These are phyloP conservation scores for Micrasema minimum DNA, from an alignment of 1,140 invertebrate species.

Conservation along the genomic window DNA sequence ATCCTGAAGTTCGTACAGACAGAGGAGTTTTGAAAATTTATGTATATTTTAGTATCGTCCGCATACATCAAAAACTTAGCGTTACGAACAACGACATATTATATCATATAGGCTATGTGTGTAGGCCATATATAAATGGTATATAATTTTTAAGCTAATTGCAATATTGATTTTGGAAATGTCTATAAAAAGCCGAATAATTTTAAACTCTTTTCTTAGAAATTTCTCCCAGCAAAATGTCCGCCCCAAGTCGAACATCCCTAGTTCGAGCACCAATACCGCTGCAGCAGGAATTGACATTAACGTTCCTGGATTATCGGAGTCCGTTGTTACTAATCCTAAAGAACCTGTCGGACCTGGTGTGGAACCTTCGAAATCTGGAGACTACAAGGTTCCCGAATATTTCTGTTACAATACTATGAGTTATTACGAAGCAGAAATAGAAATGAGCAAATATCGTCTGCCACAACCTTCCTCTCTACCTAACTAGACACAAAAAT, in stretches of 20 bases:
- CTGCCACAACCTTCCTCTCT: conserved; percentile 75
- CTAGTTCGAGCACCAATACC: neutral
- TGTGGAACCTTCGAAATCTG: conserved; percentile 73
- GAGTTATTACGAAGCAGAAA: conserved; percentile 85
- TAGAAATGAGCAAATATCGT: conserved; percentile 83
- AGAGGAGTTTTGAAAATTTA: too few species aligned
- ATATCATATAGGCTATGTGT: too few species aligned
- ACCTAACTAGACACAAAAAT: conserved; percentile 54
- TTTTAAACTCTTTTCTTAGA: conserved; percentile 26
- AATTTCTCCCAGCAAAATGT: conserved; percentile 40
- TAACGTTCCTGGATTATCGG: conserved; percentile 74
- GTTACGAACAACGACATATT: too few species aligned
- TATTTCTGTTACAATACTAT: conserved; percentile 84
- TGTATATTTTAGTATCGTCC: too few species aligned
- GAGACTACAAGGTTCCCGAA: conserved; percentile 86
- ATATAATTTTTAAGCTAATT: too few species aligned
- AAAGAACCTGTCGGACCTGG: conserved; percentile 75
- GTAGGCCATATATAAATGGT: too few species aligned
- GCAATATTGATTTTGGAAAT: too few species aligned
- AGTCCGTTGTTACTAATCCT: conserved; percentile 69
- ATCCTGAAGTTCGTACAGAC: too few species aligned
- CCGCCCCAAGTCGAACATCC: neutral
- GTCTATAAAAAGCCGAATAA: too few species aligned
- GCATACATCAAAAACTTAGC: too few species aligned
- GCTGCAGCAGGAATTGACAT: conserved; percentile 42